These are phyloP conservation scores for Melieria picta DNA, from an alignment of 2,888 invertebrate species.

Conservation along the genomic window DNA sequence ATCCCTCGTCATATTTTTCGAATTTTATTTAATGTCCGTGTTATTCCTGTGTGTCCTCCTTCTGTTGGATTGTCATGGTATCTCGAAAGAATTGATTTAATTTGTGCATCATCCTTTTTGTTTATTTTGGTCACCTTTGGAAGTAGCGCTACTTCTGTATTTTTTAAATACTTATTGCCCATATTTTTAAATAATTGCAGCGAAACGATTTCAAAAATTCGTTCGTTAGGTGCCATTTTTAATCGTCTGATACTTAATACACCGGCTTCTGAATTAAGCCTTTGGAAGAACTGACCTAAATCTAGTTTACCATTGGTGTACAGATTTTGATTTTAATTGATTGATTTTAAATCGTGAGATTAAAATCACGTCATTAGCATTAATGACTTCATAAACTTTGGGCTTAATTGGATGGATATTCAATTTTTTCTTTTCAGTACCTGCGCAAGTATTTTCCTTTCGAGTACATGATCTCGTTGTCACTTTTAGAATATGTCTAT, in stretches of 20 bases:
- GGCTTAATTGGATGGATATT: neutral
- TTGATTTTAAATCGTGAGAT: neutral
- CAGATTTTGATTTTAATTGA: too few relatives aligned
- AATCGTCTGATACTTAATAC: constrained; percentile 20
- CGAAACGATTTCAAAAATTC: constrained; percentile 3
- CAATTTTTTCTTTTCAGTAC: neutral
- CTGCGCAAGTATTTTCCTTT: constrained; percentile 10
- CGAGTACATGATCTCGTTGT: constrained; percentile 44
- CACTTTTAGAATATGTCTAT: constrained; percentile 8
- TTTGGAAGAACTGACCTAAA: constrained; percentile 32
- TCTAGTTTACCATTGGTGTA: constrained; percentile 30
- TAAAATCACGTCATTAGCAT: constrained; percentile 13
- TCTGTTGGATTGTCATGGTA: constrained; percentile 19
- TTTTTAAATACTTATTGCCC: neutral
- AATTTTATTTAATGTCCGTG: constrained; percentile 22
- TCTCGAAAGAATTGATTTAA: constrained; percentile 1
- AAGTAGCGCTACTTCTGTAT: constrained; percentile 27
- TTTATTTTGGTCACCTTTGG: constrained; percentile 14
- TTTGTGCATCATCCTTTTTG: neutral
- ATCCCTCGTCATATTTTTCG: constrained; percentile 27
- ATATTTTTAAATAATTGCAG: neutral
- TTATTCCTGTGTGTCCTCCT: constrained; percentile 20
- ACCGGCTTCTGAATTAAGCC: constrained; percentile 28
- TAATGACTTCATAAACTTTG: constrained; percentile 4
- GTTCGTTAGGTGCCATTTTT: constrained; percentile 22